These are phyloP conservation scores for Leptinotarsa undecemlineata DNA, from an alignment of 1,140 invertebrate genomes.

Conservation along the genomic window DNA sequence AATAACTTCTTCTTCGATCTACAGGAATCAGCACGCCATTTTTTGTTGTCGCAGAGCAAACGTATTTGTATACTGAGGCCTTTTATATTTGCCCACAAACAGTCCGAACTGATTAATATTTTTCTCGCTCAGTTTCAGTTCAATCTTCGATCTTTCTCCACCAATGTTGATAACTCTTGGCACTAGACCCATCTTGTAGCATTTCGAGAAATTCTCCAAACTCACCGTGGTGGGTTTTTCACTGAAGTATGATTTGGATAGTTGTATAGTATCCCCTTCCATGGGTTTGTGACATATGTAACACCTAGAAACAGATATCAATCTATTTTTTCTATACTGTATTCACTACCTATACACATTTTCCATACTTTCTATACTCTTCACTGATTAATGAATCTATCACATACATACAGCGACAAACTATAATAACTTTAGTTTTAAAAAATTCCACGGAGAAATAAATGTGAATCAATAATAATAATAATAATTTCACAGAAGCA, in stretches of 20 bases:
- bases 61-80: constrained; percentile 30
- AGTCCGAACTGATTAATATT: constrained; percentile 20
- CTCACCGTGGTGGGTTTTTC: constrained; percentile 4
- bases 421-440: too few species aligned
- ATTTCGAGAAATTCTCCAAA: constrained; percentile 28
- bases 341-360: too few species aligned
- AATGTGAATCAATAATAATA: too few species aligned
- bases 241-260: constrained; percentile 25
- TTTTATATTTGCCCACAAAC: constrained; percentile 22
- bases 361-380: too few species aligned
- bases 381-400: too few species aligned
- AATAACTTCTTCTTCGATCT: not conserved
- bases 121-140: constrained; percentile 24
- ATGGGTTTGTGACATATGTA: constrained; percentile 38
- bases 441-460: too few species aligned
- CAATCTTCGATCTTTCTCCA: constrained; percentile 32
- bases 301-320: constrained; percentile 21
- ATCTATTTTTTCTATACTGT: too few species aligned
- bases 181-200: constrained; percentile 26
- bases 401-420: too few species aligned
- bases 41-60: constrained; percentile 38
- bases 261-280: constrained; percentile 24
- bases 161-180: constrained; percentile 29
- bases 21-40: constrained; percentile 22
- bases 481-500: too few species aligned